These are phyloP conservation scores for Physeter macrocephalus DNA, from an alignment of 2,113 vertebrate genomes.

Conservation along the genomic window DNA sequence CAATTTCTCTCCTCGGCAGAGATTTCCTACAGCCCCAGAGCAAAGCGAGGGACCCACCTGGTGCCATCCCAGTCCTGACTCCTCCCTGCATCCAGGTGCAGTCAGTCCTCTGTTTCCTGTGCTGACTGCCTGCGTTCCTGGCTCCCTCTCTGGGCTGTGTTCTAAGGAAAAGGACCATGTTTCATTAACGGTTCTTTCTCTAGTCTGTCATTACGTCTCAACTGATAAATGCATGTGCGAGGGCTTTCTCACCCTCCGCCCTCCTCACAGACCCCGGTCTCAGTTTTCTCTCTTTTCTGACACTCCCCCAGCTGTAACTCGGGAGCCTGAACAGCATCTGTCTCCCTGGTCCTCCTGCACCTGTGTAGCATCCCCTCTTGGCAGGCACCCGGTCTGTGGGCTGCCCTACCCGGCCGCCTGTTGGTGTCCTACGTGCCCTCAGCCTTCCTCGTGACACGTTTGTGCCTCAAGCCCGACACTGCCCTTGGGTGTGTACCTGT, in stretches of 20 bases:
- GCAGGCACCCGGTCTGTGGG: background rate
- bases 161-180: too few relatives aligned
- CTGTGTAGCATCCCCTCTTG: rapidly evolving
- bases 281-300: background rate
- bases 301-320: rapidly evolving
- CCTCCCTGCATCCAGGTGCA: rapidly evolving
- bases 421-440: background rate
- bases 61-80: rapidly evolving
- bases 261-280: rapidly evolving
- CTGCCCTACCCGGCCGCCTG: background rate
- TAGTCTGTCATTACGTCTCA: background rate
- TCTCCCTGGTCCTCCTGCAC: background rate
- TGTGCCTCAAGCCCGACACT: rapidly evolving
- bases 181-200: too few relatives aligned
- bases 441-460: background rate
- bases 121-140: rapidly evolving
- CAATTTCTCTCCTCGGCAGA: background rate
- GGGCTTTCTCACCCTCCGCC: background rate
- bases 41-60: rapidly evolving
- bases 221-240: background rate
- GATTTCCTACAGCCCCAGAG: background rate
- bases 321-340: background rate
- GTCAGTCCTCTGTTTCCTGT: rapidly evolving
- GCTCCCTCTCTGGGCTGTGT: background rate
- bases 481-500: background rate